Evolutionary conservation across 92 coral and sea anemone species (phyloP).

Genomic region (Muricea muricata): DNA sequence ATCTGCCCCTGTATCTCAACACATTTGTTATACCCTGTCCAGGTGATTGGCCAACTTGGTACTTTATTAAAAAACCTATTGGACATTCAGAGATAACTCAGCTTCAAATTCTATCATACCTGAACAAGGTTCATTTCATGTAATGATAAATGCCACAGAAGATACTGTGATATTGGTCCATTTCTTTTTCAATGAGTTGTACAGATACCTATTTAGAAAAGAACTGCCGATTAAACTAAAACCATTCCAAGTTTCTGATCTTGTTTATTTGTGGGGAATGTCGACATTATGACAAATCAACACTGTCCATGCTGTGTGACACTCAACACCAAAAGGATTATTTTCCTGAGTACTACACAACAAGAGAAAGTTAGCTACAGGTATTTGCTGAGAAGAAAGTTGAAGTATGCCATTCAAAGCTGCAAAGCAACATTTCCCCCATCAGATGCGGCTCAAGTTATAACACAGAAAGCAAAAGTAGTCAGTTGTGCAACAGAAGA

Average conservation of each 20-base stretch:
- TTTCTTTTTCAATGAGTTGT: constrained; percentile 41
- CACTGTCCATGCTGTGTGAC: constrained; percentile 71
- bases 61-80: constrained; percentile 53
- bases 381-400: constrained; percentile 57
- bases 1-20: constrained; percentile 21
- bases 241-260: constrained; percentile 46
- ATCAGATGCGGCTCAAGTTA: constrained; percentile 27
- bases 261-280: constrained; percentile 68
- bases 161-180: constrained; percentile 47
- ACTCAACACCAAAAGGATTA: constrained; percentile 51
- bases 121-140: constrained; percentile 75
- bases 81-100: constrained; percentile 39
- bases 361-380: constrained; percentile 33
- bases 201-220: constrained; percentile 52
- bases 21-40: constrained; percentile 55
- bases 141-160: constrained; percentile 57
- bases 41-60: constrained; percentile 78
- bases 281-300: constrained; percentile 58
- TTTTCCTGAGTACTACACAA: constrained; percentile 51
- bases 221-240: constrained; percentile 63
- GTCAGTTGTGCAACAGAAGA: constrained; percentile 42
- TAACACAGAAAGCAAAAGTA: constrained; percentile 36
- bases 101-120: constrained; percentile 52
- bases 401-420: constrained; percentile 59
- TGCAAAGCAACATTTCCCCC: constrained; percentile 19